Conservation (phyloP, 2,113 vertebrate genomes). For the Hucho hucho region DNA sequence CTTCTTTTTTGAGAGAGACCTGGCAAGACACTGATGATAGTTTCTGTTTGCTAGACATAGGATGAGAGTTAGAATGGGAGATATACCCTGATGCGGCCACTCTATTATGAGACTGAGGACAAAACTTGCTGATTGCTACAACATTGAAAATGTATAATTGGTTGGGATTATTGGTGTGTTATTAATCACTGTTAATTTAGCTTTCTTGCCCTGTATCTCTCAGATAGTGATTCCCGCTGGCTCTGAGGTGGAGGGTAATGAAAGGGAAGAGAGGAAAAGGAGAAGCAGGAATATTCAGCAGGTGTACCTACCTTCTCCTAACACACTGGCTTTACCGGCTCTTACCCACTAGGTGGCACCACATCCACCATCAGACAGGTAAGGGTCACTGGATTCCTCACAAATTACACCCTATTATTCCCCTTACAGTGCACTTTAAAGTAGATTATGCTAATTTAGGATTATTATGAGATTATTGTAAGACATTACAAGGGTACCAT, state of each 20-base stretch:
- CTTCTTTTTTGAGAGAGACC: background rate
- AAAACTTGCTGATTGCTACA: too few relatives aligned
- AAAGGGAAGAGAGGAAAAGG: background rate
- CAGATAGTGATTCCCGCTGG: background rate
- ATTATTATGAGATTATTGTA: background rate
- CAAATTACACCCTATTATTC: background rate
- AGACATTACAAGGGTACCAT: background rate
- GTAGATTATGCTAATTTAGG: background rate
- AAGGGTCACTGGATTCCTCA: conserved; percentile 10
- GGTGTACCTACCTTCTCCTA: conserved; percentile 18
- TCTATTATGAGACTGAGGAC: too few relatives aligned
- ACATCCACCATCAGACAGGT: conserved; percentile 60
- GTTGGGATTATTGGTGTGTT: too few relatives aligned
- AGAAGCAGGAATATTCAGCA: background rate
- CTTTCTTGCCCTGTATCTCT: background rate
- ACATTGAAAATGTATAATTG: too few relatives aligned
- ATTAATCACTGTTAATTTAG: background rate
- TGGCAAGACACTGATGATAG: background rate
- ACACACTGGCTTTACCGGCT: conserved; percentile 18
- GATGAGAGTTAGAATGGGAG: background rate
- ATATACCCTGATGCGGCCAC: too few relatives aligned
- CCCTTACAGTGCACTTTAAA: background rate
- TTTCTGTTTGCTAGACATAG: background rate
- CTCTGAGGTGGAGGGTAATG: background rate
- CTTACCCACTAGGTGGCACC: conserved; percentile 46